Base-by-base conservation (phyloP, 2,797 vertebrate genomes). In the Hydrolagus colliei region DNA sequence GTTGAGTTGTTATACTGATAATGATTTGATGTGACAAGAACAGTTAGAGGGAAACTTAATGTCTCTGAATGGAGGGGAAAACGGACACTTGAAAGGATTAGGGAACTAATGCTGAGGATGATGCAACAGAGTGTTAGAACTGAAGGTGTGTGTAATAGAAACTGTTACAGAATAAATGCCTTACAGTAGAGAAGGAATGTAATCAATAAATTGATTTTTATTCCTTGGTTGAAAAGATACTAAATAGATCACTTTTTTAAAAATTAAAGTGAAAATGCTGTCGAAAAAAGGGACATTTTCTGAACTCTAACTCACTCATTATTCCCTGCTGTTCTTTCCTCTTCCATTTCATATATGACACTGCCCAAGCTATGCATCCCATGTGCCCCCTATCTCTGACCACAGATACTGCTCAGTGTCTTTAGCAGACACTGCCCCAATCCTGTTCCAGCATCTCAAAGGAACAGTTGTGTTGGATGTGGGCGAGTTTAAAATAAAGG, bases 401-500 rank as follows among this genome's bases (percentile, higher is more conserved):
- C 6, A 67, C 18, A 27, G 16, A 27, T 14, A 4, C 12, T 61
- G 61, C 77, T 20, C n/a, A 65, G 35, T 9, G 72, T 20, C 27
- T 35, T 82, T 35, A 71, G 32, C 2, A 52, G 18, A 52, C 27
- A n/a, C 71, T 52, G 67, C n/a, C 63, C 65, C 62, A 84, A 84
- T 68, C 41, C 27, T 7, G 3, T 32, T 71, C 27, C 4, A 18
- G 13, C 32, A 84, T 67, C 67, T 63, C 65, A 27, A 35, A 18
- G 41, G 27, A 41, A 41, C 41, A 67, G 71, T 10, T 63, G 68
- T 68, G 65, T 1, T 27, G 11, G 32, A 71, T 41, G 16, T 63
- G 68, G 32, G 79, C 71, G 14, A 71, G 63, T 84, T 52, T 52
- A 52, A 52, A 52, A 84, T 32, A 84, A 84, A 84, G 63, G 67